Evolutionary conservation across 2,797 vertebrate species (phyloP).

Genomic region (Ctenochaetus hawaiiensis): DNA sequence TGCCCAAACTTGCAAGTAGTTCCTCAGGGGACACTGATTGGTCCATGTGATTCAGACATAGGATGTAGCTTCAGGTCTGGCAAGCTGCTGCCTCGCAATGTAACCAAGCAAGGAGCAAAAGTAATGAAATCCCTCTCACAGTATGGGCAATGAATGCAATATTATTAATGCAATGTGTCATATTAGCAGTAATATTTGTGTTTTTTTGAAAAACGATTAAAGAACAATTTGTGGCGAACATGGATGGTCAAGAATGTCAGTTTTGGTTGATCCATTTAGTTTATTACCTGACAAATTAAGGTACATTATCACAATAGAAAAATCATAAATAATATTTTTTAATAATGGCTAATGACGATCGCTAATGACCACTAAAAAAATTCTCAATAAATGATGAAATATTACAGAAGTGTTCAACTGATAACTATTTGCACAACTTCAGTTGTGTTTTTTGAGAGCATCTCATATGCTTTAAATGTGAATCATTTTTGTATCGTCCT

Average conservation of each 20-base stretch:
- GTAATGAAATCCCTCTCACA: neutral
- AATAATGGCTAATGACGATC: neutral
- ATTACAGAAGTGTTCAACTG: neutral
- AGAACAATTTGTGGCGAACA: neutral
- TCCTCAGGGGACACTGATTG: no score
- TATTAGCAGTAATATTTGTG: no score
- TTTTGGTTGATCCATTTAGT: neutral
- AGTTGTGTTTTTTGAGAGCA: neutral
- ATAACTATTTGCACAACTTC: neutral
- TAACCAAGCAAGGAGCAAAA: no score
- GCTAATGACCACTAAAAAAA: neutral
- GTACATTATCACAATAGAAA: slow-evolving; percentile 13
- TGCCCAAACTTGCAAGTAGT: no score
- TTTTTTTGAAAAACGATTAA: neutral
- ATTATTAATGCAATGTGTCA: no score
- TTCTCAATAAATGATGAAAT: neutral
- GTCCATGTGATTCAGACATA: no score
- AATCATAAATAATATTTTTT: neutral
- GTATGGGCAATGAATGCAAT: neutral
- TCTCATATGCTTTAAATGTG: neutral
- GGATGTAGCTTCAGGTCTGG: no score
- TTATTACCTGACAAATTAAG: neutral
- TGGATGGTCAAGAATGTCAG: no score
- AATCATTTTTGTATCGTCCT: neutral
- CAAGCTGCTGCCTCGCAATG: no score